Base-by-base conservation (phyloP, 2,797 vertebrate genomes). In the Chiloscyllium punctatum region DNA sequence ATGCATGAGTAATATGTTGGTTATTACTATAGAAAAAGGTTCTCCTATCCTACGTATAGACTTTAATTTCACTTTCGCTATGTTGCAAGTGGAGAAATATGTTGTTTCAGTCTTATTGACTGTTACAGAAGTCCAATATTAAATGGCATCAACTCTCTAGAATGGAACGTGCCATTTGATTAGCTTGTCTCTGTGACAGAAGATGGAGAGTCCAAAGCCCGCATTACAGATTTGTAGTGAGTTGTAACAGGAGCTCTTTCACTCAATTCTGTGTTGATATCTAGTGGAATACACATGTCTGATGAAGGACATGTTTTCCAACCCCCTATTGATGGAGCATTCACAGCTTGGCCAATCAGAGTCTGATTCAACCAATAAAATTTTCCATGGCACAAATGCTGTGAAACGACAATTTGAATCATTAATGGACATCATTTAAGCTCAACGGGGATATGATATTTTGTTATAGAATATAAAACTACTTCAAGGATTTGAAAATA, bases 381-480 rank as follows among this genome's bases (percentile, higher is more conserved):
- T n/a, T 21, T 90, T 92, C 62, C n/a, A 25, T 18, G 11, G 42
- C 42, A 25, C 37, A 37, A 9, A 92, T n/a, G 18, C 3, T 37
- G 16, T 69, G 62, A 92, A 25, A 92, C 21, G 42, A 69, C 66
- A 13, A 9, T 69, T 11, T 92, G 62, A 92, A 11, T 25, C 3
- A 42, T 92, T 37, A 66, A 69, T 27, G 66, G 18, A 37, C 23
- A 42, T 27, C n/a, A 92, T 37, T 9, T 23, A 25, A 92, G 3
- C 11, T 69, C n/a, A 69, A 57, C 11, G 77, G 71, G 30, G 27
- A 57, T 72, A 4, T 95, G 48, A 71, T 77, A 72, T 77, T 94
- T 53, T 95, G 71, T 95, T 95, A 77, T 27, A 77, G 30, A 77
- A 77, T 72, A 77, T 53, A 95, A 95, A n/a, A 30, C 42, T 8